phyloP scores from a whole-genome alignment of 2,888 invertebrate species.

The Lasioglossum malachurum region DNA sequence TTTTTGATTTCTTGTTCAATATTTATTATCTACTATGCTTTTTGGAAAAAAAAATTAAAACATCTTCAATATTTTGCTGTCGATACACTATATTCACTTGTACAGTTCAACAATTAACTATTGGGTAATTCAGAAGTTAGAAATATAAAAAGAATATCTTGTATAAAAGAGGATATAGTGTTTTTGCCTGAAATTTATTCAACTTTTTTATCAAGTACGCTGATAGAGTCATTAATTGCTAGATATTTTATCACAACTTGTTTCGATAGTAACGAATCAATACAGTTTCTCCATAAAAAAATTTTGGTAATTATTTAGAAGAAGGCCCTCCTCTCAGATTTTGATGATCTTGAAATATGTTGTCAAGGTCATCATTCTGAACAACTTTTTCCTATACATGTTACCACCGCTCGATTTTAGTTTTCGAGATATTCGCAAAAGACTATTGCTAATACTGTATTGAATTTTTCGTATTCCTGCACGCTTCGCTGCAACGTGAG shows the following conservation, averaged over 20 bases:
- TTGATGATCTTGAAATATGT: too few relatives aligned
- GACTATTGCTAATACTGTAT: too few relatives aligned
- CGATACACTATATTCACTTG: conserved; percentile 26
- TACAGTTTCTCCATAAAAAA: conserved; percentile 57
- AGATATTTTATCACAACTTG: conserved; percentile 58
- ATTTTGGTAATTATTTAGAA: too few relatives aligned
- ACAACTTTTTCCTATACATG: too few relatives aligned
- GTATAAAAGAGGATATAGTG: conserved; percentile 53
- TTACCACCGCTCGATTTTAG: too few relatives aligned
- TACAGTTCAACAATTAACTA: conserved; percentile 36
- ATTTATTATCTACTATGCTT: conserved; percentile 23
- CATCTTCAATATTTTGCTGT: conserved; percentile 15
- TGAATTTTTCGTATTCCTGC: too few relatives aligned
- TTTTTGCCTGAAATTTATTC: conserved; percentile 45
- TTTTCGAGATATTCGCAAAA: too few relatives aligned
- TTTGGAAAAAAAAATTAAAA: conserved; percentile 1
- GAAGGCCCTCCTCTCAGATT: too few relatives aligned
- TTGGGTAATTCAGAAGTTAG: conserved; percentile 36
- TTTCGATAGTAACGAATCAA: conserved; percentile 16
- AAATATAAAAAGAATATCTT: conserved; percentile 57
- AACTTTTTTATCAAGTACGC: conserved; percentile 31
- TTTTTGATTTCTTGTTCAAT: conserved; percentile 27
- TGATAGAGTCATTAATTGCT: conserved; percentile 49
- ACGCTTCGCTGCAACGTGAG: too few relatives aligned
- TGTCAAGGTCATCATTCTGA: too few relatives aligned